Conservation (phyloP, 2,888 invertebrate species). For the Masnerella sp. region DNA sequence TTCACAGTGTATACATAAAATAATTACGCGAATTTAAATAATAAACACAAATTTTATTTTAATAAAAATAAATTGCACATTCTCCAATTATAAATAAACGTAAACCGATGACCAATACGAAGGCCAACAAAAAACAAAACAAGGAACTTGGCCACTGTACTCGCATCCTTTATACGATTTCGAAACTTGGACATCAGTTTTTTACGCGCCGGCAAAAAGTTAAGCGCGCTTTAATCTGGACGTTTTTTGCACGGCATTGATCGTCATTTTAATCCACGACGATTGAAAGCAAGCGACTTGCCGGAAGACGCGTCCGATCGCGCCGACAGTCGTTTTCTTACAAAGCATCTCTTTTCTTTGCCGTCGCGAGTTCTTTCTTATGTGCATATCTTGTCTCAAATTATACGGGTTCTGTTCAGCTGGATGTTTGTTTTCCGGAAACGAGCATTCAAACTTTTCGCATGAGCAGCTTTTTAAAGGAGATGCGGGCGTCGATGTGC, state of each 20-base stretch:
- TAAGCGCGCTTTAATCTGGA: constrained; percentile 9
- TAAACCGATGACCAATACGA: too few species aligned
- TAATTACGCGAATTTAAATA: too few species aligned
- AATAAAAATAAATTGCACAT: too few species aligned
- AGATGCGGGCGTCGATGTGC: constrained; percentile 48
- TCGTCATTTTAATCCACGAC: constrained; percentile 23
- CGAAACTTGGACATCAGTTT: constrained; percentile 18
- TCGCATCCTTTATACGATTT: constrained; percentile 8
- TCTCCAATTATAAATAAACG: too few species aligned
- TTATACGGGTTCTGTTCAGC: constrained; percentile 37
- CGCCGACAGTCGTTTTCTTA: constrained; percentile 12
- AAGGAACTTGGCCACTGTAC: background rate
- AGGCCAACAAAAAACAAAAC: constrained; percentile 11
- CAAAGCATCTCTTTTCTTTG: constrained; percentile 26
- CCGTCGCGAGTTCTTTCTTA: constrained; percentile 38
- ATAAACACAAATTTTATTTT: too few species aligned
- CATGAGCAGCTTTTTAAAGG: constrained; percentile 50
- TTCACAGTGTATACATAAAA: too few species aligned
- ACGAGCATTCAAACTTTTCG: constrained; percentile 40
- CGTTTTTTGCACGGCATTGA: constrained; percentile 22
- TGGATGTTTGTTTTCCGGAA: constrained; percentile 44
- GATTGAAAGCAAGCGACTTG: constrained; percentile 35
- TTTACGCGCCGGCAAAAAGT: constrained; percentile 21
- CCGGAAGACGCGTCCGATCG: constrained; percentile 1
- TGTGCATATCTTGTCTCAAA: constrained; percentile 38